Base-by-base conservation (phyloP, 2,797 vertebrate species). In the Acanthiza pusilla region DNA sequence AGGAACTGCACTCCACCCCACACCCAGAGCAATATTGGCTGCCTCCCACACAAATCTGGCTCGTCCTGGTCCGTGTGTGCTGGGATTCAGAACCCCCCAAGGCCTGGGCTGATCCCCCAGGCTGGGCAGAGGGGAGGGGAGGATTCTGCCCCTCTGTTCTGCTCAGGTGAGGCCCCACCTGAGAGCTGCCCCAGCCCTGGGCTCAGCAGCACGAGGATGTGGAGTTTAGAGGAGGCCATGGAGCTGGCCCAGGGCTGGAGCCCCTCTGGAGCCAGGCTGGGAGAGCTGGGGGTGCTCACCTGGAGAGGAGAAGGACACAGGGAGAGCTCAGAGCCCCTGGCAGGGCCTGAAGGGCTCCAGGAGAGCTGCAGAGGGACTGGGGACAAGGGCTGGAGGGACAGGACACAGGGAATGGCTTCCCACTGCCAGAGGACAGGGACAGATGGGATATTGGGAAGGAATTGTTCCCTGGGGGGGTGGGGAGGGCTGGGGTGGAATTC, bases 401-500 rank as follows among this genome's bases (percentile, higher is more conserved):
- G 73, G 6, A 62, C 48, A 4, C 20, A 47, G 83, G 30, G 30
- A 55, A 40, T 54, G 73, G 55, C 10, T 66, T 2, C 21, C 17
- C 18, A n/a, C 8, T 70, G 67, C 16, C 21, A 74, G 43, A 50
- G 43, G 26, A 6, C 25, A 50, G 53, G 8, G 6, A 0, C 15
- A 20, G 58, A 2, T 68, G 47, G 63, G 54, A 76, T 0, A 5
- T 13, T 53, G 47, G 72, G 63, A 2, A 40, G 42, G 19, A 45
- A 61, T 71, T 53, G 3, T 6, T 51, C 3, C 3, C 58, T 83
- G 25, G 0, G 3, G 47, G 18, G n/a, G 67, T n/a, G 50, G 16
- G 0, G 47, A 29, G 23, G 0, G 0, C 80, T 73, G 70, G 60
- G 0, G 7, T 0, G 0, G 80, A 0, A 0, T 74, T 0, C 20